Base-by-base conservation (phyloP, 2,113 vertebrate species). In the Anguilla rostrata region DNA sequence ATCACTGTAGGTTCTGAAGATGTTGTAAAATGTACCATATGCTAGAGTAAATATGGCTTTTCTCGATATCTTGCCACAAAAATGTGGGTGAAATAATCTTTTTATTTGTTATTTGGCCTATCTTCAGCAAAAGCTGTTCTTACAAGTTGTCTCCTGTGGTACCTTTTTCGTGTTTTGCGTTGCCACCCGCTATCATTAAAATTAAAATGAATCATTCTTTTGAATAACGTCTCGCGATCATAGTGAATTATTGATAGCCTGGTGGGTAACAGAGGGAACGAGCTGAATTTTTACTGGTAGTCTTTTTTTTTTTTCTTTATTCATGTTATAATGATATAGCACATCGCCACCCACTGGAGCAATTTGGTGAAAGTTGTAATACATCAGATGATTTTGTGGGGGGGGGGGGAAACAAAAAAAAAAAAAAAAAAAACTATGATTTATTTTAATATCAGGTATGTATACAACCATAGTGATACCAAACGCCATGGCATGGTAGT, bases 201-300 rank as follows among this genome's bases (percentile, higher is more conserved):
- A 95, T 95, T 94, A 94, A 96, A 96, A 95, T 95, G 94, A 94
- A 96, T 96, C 82, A 88, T 95, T 87, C 92, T 92, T 91, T 96
- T 96, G 93, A 97, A 94, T 95, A 95, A 93, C 91, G 92, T 93
- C 94, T 96, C 90, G 87, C 92, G 93, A 94, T 96, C 95, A 94
- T 91, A 84, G 91, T 96, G 93, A 94, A 96, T 96, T 96, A 96
- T 95, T 96, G 91, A 95, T 96, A 86, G 89, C 84, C 84, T 90
- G 91, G 88, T 90, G 89, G 91, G 94, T 92, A 92, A 94, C 94
- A 93, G 92, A 94, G 92, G 89, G 91, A 90, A 86, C 86, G 88
- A 89, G 88, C 87, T 86, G 87, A 84, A 89, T 93, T 90, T 94
- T 89, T 89, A 94, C 88, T 89, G 75, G 20, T 92, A 89, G 84